Conservation (phyloP, 1,140 invertebrate species). For the Drosophila biarmipes region DNA sequence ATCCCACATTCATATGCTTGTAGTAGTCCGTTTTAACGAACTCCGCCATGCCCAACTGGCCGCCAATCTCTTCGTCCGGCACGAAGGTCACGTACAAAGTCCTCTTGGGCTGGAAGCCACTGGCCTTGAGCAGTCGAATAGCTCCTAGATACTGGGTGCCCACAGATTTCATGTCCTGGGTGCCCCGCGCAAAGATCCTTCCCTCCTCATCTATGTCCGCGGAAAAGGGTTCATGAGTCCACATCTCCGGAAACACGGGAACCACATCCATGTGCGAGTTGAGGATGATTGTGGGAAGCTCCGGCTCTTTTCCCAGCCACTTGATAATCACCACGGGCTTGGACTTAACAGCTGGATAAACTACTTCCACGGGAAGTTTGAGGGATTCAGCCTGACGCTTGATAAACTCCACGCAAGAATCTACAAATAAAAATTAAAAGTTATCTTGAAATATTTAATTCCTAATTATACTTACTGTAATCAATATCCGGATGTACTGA, state of each 20-base stretch:
- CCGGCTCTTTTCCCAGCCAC: constrained; percentile 89
- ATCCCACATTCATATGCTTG: constrained; percentile 93
- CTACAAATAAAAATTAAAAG: constrained; percentile 19
- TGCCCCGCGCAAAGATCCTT: constrained; percentile 91
- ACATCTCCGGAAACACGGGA: constrained; percentile 89
- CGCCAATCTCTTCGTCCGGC: constrained; percentile 97
- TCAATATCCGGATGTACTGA: constrained; percentile 92
- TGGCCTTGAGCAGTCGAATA: constrained; percentile 87
- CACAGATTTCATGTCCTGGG: constrained; percentile 87
- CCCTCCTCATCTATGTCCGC: constrained; percentile 91
- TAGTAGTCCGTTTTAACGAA: constrained; percentile 93
- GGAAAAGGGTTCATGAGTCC: constrained; percentile 89
- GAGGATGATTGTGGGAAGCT: constrained; percentile 89
- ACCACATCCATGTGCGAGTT: constrained; percentile 96
- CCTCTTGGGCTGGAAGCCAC: constrained; percentile 86
- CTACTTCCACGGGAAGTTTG: constrained; percentile 86
- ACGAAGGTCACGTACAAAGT: constrained; percentile 92
- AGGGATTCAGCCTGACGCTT: constrained; percentile 87
- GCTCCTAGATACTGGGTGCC: constrained; percentile 87
- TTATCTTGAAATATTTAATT: constrained; percentile 11
- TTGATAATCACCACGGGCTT: constrained; percentile 91
- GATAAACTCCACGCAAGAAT: constrained; percentile 87
- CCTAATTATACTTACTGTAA: constrained; percentile 85
- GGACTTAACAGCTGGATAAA: constrained; percentile 79
- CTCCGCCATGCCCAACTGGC: constrained; percentile 91